Evolutionary conservation across 2,888 invertebrate species (phyloP), one percentile per base, ranked within the genome.

Genomic region (Sesamia inferens): DNA sequence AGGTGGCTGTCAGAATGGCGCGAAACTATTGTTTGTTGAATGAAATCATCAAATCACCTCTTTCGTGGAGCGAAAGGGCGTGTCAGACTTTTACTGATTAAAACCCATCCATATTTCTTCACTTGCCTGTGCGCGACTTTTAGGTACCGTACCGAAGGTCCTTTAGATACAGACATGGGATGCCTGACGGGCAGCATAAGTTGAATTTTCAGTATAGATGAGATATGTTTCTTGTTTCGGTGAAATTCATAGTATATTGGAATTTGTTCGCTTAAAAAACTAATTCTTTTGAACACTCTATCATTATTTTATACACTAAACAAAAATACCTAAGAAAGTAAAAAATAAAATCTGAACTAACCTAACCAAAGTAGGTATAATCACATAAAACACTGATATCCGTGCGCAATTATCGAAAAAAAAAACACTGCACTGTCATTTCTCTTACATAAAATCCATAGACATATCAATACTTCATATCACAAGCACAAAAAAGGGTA

Each of bases 351-450:
- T 44, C 11, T 7, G 54, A 57, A 7, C 11, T 51, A 67, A 54
- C 59, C 8, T 24, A 58, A 58, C 13, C n/a, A 54, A 31, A 39
- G 24, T n/a, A n/a, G n/a, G n/a, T 5, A 24, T 6, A 48, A 42
- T 16, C 11, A 64, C 64, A 72, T 54, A 31, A 64, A 78, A 64
- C 22, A 5, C 22, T 44, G 74, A 65, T 5, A 79, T 73, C 42
- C 59, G 22, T 22, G 39, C 10, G 6, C 5, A 47, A 65, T 44
- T 48, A 65, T 55, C 22, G 47, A 42, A 8, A 31, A 59, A 31
- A 31, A 67, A 58, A 67, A 76, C 39, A 63, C n/a, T 55, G 22
- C 13, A 31, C 13, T 16, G 11, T 54, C 13, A 68, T 63, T 68
- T 42, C 54, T 81, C 54, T 13, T n/a, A 51, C 39, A 71, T 8